phyloP scores from a whole-genome alignment of 2,888 invertebrate genomes.

The Cepaea hortensis region DNA sequence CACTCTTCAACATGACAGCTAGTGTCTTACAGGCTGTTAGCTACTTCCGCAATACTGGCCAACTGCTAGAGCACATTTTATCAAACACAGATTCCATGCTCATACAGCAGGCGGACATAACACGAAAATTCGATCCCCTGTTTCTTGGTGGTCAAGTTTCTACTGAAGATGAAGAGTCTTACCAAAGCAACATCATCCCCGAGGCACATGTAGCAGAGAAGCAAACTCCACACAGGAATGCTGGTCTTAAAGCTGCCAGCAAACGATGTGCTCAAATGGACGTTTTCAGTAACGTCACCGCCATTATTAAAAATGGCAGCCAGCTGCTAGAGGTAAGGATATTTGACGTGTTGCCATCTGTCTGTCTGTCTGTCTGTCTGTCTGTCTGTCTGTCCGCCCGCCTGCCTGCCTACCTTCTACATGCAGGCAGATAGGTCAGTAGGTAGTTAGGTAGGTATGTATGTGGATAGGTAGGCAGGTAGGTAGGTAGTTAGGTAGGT shows the following conservation, averaged over 20 bases:
- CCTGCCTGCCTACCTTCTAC: too few species aligned
- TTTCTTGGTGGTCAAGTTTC: background rate
- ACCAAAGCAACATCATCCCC: conserved; percentile 22
- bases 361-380: too few species aligned
- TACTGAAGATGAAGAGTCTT: background rate
- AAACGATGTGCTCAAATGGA: conserved; percentile 10
- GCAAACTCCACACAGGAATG: background rate
- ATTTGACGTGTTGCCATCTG: too few species aligned
- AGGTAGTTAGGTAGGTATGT: too few species aligned
- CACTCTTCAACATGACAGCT: conserved; percentile 60
- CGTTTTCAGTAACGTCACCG: conserved; percentile 52
- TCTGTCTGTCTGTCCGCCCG: too few species aligned
- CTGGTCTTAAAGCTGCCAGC: background rate
- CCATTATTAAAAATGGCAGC: conserved; percentile 56
- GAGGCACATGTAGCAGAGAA: background rate
- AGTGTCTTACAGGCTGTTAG: conserved; percentile 64
- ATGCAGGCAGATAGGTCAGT: too few species aligned
- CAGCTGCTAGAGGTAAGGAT: conserved; percentile 47
- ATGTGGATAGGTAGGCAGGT: too few species aligned
- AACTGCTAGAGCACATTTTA: conserved; percentile 62
- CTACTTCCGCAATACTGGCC: conserved; percentile 61
- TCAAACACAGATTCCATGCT: conserved; percentile 63
- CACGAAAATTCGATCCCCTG: background rate
- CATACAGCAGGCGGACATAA: conserved; percentile 56
- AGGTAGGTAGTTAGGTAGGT: too few species aligned